Conservation (phyloP, 2,888 invertebrate species). For the Luffia ferchaultella region DNA sequence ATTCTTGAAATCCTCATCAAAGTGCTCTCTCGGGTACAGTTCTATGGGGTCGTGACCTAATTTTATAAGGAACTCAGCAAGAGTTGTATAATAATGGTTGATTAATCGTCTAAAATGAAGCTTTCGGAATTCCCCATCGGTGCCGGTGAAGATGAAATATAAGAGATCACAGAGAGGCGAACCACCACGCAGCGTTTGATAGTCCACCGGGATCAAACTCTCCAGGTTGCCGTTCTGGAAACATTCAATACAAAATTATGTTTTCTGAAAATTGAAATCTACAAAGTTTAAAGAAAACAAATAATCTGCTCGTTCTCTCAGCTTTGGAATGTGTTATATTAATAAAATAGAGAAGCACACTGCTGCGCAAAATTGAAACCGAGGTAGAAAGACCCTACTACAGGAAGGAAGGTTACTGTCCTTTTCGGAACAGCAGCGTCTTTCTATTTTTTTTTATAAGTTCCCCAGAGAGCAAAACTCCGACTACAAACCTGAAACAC, state of each 20-base stretch:
- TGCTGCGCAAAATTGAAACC: no score
- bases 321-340: not conserved
- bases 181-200: conserved; percentile 4
- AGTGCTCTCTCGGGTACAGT: conserved; percentile 1
- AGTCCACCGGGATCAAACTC: conserved; percentile 4
- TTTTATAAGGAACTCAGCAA: not conserved
- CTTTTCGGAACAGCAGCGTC: no score
- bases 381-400: no score
- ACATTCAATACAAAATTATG: not conserved
- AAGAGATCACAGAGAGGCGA: conserved; percentile 2
- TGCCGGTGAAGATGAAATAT: conserved; percentile 5
- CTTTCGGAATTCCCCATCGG: conserved; percentile 4
- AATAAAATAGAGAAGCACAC: not conserved
- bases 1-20: conserved; percentile 7
- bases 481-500: no score
- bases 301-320: not conserved
- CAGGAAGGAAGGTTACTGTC: no score
- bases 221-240: conserved; percentile 4
- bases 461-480: no score
- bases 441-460: no score
- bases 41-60: not conserved
- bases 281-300: not conserved
- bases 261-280: not conserved
- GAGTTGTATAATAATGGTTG: conserved; percentile 4
- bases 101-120: not conserved